Evolutionary conservation across 2,888 invertebrate species (phyloP), one percentile per base, ranked within the genome.

Genomic region (Ametastegia equiseti): DNA sequence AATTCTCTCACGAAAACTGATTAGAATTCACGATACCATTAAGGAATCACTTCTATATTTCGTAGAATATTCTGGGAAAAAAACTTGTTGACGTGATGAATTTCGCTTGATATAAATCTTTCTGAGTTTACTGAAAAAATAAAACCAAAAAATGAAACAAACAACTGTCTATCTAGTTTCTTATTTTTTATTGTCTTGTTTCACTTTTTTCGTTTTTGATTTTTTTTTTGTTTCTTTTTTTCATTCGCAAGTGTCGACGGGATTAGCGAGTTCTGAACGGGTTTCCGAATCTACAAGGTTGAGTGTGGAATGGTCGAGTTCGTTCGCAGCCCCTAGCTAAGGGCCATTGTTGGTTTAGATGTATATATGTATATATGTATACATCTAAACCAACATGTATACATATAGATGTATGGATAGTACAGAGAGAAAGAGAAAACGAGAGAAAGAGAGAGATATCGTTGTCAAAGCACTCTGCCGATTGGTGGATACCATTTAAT

Each of bases 401-500:
- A n/a, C n/a, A n/a, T n/a, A n/a, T n/a, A n/a, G n/a, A n/a, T n/a
- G n/a, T n/a, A n/a, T n/a, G n/a, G n/a, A n/a, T n/a, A n/a, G n/a
- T 9, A 5, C 5, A 42, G 42, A 42, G 42, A 42, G 42, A 6
- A 42, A 42, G 42, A 42, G 42, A 42, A 42, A 42, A 6, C 5
- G 42, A 42, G 42, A 42, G 42, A 42, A 9, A 42, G 9, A 30
- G 30, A 23, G 50, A 33, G n/a, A 11, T 19, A 45, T 15, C 50
- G 75, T 75, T 54, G 75, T 54, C 75, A 36, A 75, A 54, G 75
- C 75, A 75, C 75, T 75, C 54, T 33, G 54, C 33, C 75, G 75
- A 75, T 75, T 75, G 75, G 75, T 75, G 54, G 54, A 75, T 75
- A 75, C 75, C 75, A 75, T 75, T 75, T 50, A 50, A 75, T 75